Conservation (phyloP, 2,888 invertebrate genomes). For the Clivina fossor region DNA sequence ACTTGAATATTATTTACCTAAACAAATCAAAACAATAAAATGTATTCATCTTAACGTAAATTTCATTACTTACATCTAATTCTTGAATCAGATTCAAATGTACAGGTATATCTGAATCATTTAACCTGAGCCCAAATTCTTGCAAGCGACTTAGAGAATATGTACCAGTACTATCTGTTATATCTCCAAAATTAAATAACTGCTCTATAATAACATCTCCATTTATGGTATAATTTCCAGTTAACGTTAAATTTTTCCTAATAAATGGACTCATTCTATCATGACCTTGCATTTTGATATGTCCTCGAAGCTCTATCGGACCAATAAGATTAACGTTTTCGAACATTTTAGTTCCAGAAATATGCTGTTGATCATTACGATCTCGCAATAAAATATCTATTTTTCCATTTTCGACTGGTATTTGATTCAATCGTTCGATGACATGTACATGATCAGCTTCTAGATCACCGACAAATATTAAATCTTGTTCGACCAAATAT, state of each 20-base stretch:
- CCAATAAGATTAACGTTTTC: constrained; percentile 53
- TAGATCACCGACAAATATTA: constrained; percentile 52
- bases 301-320: constrained; percentile 53
- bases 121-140: constrained; percentile 48
- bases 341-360: constrained; percentile 54
- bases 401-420: constrained; percentile 52
- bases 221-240: constrained; percentile 52
- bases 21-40: constrained; percentile 30
- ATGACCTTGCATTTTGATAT: constrained; percentile 52
- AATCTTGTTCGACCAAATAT: constrained; percentile 53
- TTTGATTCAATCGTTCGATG: constrained; percentile 54
- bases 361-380: constrained; percentile 50
- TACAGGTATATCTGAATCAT: constrained; percentile 47
- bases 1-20: constrained; percentile 50
- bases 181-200: constrained; percentile 48
- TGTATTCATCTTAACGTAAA: constrained; percentile 6
- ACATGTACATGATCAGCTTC: constrained; percentile 51
- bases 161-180: constrained; percentile 42
- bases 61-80: constrained; percentile 46
- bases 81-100: constrained; percentile 49
- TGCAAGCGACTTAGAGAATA: constrained; percentile 48
- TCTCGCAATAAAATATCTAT: constrained; percentile 55
- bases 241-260: constrained; percentile 51
- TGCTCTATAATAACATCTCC: constrained; percentile 55
- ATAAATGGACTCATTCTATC: constrained; percentile 54